These are phyloP conservation scores for Calephelis virginiensis DNA, from an alignment of 1,140 invertebrate genomes.

Conservation along the genomic window DNA sequence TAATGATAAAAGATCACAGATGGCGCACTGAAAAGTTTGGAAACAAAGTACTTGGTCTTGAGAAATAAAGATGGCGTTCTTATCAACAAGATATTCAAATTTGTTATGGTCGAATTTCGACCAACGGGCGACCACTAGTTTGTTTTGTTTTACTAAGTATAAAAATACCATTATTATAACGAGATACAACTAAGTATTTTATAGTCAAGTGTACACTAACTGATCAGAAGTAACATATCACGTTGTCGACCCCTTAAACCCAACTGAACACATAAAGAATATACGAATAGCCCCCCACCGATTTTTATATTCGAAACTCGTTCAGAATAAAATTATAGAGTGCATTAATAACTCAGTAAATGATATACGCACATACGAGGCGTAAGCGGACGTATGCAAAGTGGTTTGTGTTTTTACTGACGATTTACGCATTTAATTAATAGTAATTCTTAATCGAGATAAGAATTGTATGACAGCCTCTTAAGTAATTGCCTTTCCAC, in stretches of 20 bases:
- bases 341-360: conserved; percentile 63
- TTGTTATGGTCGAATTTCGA: too few species aligned
- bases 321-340: conserved; percentile 71
- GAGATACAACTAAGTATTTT: not conserved
- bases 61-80: too few species aligned
- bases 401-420: conserved; percentile 35
- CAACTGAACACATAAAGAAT: conserved; percentile 49
- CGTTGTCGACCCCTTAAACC: conserved; percentile 40
- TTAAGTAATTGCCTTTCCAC: too few species aligned
- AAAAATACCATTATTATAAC: too few species aligned
- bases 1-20: too few species aligned
- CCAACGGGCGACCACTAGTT: too few species aligned
- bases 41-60: too few species aligned
- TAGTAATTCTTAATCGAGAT: conserved; percentile 25
- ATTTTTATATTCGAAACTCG: conserved; percentile 67
- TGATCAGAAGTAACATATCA: conserved; percentile 32
- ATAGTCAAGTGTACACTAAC: not conserved
- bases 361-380: conserved; percentile 52
- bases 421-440: conserved; percentile 66
- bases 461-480: conserved; percentile 20
- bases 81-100: too few species aligned
- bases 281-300: conserved; percentile 58
- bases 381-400: conserved; percentile 58
- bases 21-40: too few species aligned
- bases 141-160: too few species aligned